Percentiles rank a stretch among this genome's conserved stretches.
These are phyloP conservation scores for Flexamia atlantica DNA, from an alignment of 2,888 invertebrate genomes.

Conservation along the genomic window DNA sequence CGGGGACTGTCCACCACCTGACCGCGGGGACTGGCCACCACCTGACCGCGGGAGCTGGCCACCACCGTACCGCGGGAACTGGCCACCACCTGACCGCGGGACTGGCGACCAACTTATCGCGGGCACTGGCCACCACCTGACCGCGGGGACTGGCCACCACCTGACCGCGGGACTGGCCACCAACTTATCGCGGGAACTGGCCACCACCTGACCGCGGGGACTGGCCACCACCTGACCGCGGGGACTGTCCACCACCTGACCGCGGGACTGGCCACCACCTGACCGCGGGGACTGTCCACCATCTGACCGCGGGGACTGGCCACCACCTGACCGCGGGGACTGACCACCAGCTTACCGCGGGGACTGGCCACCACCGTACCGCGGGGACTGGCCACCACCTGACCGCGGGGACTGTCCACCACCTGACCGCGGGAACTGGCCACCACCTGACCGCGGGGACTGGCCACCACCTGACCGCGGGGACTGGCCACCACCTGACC, in stretches of 20 bases:
- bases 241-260: neutral
- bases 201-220: neutral
- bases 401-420: neutral
- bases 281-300: no score
- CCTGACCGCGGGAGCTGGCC: neutral
- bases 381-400: neutral
- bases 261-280: neutral
- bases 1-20: neutral
- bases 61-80: neutral
- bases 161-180: neutral
- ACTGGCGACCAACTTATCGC: no score
- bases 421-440: neutral
- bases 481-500: neutral
- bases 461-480: constrained; percentile 5
- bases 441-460: neutral
- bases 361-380: neutral
- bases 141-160: neutral
- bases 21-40: neutral
- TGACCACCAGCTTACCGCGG: no score
- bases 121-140: constrained; percentile 1
- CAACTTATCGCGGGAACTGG: neutral
- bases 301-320: no score
- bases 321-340: constrained; percentile 1
- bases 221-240: constrained; percentile 1
- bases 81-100: constrained; percentile 2